These are phyloP conservation scores for Zonotrichia leucophrys DNA, from an alignment of 2,113 vertebrate species.

Conservation along the genomic window DNA sequence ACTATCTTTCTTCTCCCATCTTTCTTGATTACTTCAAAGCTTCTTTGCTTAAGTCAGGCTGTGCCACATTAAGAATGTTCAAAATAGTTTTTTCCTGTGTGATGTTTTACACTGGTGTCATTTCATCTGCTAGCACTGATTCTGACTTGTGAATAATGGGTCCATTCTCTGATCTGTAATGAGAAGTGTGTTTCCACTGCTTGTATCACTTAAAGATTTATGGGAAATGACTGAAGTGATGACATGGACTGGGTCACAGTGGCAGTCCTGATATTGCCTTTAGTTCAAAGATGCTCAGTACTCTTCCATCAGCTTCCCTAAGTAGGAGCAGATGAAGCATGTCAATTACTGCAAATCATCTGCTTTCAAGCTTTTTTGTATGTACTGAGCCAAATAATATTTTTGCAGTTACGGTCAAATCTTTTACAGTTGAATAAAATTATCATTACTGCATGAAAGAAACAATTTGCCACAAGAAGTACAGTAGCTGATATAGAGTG, in stretches of 20 bases:
- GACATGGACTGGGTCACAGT: neutral
- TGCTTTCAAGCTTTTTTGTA: neutral
- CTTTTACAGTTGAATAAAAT: neutral
- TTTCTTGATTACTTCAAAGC: neutral
- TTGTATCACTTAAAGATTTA: neutral
- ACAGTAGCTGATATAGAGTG: neutral
- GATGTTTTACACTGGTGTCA: neutral
- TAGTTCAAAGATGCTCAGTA: neutral
- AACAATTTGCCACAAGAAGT: neutral
- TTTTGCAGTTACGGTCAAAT: neutral
- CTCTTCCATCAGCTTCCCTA: neutral
- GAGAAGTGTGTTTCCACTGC: neutral
- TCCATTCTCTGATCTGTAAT: neutral
- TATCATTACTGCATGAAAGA: neutral
- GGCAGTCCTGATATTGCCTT: neutral
- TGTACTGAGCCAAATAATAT: neutral
- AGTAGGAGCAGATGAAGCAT: neutral
- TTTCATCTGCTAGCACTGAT: neutral
- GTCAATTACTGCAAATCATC: neutral
- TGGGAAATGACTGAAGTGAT: neutral
- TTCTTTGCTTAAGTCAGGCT: neutral
- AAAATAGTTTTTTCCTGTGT: neutral
- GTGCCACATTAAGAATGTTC: neutral
- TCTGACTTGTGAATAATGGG: neutral
- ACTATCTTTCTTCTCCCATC: neutral